phyloP scores from a whole-genome alignment of 2,888 invertebrate genomes.

The Lochmaea crataegi region DNA sequence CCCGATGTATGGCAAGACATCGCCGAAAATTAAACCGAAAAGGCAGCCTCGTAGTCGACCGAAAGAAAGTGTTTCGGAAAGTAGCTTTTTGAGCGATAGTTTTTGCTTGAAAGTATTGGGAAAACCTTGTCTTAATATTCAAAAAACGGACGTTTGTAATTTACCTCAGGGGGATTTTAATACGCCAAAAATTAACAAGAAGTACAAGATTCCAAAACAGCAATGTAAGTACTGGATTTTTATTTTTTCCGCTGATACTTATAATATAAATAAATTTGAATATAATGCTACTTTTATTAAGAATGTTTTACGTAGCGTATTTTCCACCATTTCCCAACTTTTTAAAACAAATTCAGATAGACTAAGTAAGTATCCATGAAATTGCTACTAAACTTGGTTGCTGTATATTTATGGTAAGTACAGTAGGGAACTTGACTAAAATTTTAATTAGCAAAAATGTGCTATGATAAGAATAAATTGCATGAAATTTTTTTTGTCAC shows the following conservation, averaged over 20 bases:
- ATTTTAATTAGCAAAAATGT: too few species aligned
- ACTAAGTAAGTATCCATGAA: too few species aligned
- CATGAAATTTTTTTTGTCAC: too few species aligned
- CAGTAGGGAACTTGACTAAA: too few species aligned
- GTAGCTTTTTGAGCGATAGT: constrained; percentile 44
- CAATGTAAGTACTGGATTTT: not conserved
- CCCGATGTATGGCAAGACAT: constrained; percentile 1
- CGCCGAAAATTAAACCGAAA: not conserved
- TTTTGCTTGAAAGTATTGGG: constrained; percentile 42
- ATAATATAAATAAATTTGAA: not conserved
- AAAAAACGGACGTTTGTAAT: not conserved
- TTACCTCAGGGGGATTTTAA: too few species aligned
- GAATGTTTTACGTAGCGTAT: too few species aligned
- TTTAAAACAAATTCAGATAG: too few species aligned
- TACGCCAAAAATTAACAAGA: not conserved
- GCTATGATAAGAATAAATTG: too few species aligned
- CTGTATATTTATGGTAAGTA: too few species aligned
- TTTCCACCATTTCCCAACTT: too few species aligned
- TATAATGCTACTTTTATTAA: too few species aligned
- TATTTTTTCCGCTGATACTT: not conserved
- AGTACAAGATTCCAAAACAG: not conserved
- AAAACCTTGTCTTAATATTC: constrained; percentile 23
- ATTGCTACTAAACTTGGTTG: too few species aligned
- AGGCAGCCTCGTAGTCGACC: not conserved
- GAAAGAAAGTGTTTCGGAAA: constrained; percentile 29